Evolutionary conservation across 2,113 vertebrate species (phyloP), one percentile per base, ranked within the genome.

Genomic region (Platysternon megacephalum): DNA sequence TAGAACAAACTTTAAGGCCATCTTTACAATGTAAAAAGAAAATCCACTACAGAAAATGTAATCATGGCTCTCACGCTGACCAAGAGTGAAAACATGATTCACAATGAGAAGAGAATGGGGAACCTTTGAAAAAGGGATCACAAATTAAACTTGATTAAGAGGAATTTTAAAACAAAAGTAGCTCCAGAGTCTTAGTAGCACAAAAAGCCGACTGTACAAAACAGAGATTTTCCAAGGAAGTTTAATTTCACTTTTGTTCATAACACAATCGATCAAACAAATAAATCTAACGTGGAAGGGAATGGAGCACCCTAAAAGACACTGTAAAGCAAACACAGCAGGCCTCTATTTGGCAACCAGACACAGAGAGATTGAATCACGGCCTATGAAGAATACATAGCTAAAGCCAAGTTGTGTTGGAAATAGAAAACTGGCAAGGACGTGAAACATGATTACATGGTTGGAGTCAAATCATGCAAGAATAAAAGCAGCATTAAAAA

Each of bases 131-230:
- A 68, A 68, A 39, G 35, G 65, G 11, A n/a, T 72, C 65, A 72
- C n/a, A 72, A 72, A 39, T 39, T 39, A 39, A 72, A 39, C 19
- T 87, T 42, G 0, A 2, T 79, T 58, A 24, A 52, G 82, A 82
- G 78, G 1, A 0, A 9, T 2, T 76, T n/a, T 11, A 39, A n/a
- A 39, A 11, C 9, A 0, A 0, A 74, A 13, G 0, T 24, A 85
- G 1, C 26, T 3, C 48, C 46, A 29, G 74, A 94, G 87, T 83
- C 61, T 65, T 35, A 56, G 2, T 58, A 49, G 52, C 52, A 3
- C 3, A 16, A 11, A 86, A 86, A 88, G 5, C 5, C 8, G 89
- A 61, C 0, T 1, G 11, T 44, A 13, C 7, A 53, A 65, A 91
- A 44, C 3, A 29, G 72, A 22, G 9, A 72, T 86, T 87, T 1